A percentile compares a stretch with the other conserved stretches of the same genome.
phyloP scores from a whole-genome alignment of 2,113 vertebrate species.

The Thinocorus orbignyianus region DNA sequence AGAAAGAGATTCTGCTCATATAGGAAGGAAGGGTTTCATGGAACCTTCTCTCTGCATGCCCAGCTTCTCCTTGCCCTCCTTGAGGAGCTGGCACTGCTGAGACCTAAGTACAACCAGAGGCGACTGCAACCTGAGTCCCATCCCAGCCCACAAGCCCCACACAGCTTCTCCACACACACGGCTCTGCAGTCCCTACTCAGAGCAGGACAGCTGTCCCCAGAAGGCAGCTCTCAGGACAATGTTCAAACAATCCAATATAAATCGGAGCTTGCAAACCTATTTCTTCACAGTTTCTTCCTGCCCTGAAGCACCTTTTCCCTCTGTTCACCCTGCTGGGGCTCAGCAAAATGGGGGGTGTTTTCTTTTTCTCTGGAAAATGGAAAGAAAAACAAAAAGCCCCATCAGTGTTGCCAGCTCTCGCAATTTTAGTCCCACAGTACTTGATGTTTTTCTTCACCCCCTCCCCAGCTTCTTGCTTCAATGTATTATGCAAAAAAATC shows the following conservation, averaged over 20 bases:
- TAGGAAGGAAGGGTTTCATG: neutral
- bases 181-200: neutral
- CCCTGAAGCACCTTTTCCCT: constrained; percentile 53
- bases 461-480: constrained; percentile 8
- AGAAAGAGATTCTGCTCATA: neutral
- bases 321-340: neutral
- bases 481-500: constrained; percentile 39
- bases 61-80: neutral
- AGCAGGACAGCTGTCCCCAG: neutral
- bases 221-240: neutral
- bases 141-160: neutral
- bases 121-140: neutral
- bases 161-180: neutral
- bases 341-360: constrained; percentile 24
- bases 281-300: constrained; percentile 54
- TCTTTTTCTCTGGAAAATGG: constrained; percentile 36
- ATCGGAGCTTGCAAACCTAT: constrained; percentile 10
- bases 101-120: neutral
- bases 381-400: constrained; percentile 7
- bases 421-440: neutral
- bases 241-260: constrained; percentile 19
- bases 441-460: constrained; percentile 20
- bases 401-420: neutral
- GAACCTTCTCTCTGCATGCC: neutral
- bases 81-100: neutral